Evolutionary conservation across 2,888 invertebrate species (phyloP).

Genomic region (Gnatocerus cornutus): DNA sequence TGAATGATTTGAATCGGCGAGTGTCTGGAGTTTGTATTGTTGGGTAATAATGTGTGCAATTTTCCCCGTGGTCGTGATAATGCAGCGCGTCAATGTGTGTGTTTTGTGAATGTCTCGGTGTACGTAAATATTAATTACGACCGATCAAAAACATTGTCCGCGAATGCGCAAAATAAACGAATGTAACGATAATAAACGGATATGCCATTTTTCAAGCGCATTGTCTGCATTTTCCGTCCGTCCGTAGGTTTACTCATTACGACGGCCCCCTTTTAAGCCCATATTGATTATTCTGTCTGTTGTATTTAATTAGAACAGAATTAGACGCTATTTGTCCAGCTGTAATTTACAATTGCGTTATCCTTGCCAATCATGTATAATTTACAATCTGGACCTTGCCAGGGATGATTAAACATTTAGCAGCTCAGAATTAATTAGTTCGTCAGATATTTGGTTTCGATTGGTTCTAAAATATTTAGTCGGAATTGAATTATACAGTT

Average conservation of each 20-base stretch:
- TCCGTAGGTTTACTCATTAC: constrained; percentile 55
- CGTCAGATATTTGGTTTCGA: constrained; percentile 42
- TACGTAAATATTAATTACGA: constrained; percentile 52
- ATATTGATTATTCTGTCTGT: constrained; percentile 62
- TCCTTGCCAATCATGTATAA: constrained; percentile 68
- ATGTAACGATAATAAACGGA: constrained; percentile 40
- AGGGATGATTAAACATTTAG: constrained; percentile 64
- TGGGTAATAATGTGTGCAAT: too few species aligned
- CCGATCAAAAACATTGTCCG: constrained; percentile 53
- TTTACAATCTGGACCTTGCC: constrained; percentile 62
- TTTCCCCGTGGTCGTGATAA: too few species aligned
- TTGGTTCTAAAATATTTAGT: constrained; percentile 44
- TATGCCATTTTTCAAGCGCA: constrained; percentile 44
- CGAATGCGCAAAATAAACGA: constrained; percentile 38
- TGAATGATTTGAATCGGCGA: too few species aligned
- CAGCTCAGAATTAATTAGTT: constrained; percentile 51
- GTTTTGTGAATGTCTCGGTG: neutral
- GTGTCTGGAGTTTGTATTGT: too few species aligned
- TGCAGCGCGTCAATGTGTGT: neutral
- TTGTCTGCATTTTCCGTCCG: constrained; percentile 52
- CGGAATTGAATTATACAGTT: constrained; percentile 33
- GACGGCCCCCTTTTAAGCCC: constrained; percentile 54
- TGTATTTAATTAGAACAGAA: constrained; percentile 62
- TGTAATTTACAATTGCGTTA: constrained; percentile 62
- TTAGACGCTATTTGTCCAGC: constrained; percentile 59